Evolutionary conservation across 2,797 vertebrate species (phyloP), one percentile per base, ranked within the genome.

Genomic region (Sparus aurata): DNA sequence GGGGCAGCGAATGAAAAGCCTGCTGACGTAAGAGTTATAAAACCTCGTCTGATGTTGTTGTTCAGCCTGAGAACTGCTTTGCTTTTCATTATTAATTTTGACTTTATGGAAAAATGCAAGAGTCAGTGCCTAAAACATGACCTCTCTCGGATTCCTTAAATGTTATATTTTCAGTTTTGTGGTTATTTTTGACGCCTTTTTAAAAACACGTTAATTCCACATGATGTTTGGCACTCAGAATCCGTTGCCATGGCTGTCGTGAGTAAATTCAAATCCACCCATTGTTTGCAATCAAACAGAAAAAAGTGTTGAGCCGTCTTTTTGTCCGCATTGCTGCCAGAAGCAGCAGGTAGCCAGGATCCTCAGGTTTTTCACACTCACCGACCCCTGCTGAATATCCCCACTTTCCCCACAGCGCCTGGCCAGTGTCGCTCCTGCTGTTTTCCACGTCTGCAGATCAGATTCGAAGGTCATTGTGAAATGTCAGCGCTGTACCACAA

Each of bases 271-370:
- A 94, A 92, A 94, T 92, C 92, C 92, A 80, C 59, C 85, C 75
- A 89, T 95, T 95, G 91, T 95, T 94, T 91, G 84, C 82, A 78
- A 85, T 89, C 83, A 86, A 84, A 93, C 84, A 61, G 80, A 68
- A 80, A 71, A 80, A 88, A 87, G 84, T 76, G 69, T 87, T 75
- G 87, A 89, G 84, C 85, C 80, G 82, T 70, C 73, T 85, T 89
- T 91, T 89, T 85, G 86, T 90, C 75, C 62, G 18, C 64, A 15
- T 71, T 5, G 85, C 88, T 89, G 88, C 87, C 85, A 92, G 81
- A 89, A 95, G 87, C 94, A 95, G 95, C 94, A 95, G 93, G 94
- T 94, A 93, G 90, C 82, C 89, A 63, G 84, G 93, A 91, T 94
- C 84, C 91, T 94, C 89, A 91, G 90, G 88, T 89, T 88, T 85